Evolutionary conservation across 2,113 vertebrate genomes (phyloP).

Genomic region (Theristicus caerulescens): DNA sequence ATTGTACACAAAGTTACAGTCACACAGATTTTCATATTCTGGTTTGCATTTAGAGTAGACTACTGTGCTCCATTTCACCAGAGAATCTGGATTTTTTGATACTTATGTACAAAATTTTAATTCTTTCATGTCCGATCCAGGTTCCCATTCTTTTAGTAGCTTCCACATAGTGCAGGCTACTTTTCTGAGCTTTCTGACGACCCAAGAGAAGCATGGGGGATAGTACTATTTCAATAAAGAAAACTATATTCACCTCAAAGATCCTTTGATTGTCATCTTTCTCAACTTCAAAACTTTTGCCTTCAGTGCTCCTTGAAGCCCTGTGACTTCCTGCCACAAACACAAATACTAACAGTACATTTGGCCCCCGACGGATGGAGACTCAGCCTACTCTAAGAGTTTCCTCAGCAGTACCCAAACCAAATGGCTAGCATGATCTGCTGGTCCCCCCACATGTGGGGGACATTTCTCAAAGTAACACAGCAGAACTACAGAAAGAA

Average conservation of each 20-base stretch:
- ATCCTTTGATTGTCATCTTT: background rate
- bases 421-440: background rate
- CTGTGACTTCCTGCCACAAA: background rate
- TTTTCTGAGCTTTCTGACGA: background rate
- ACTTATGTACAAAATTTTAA: background rate
- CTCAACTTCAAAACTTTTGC: background rate
- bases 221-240: background rate
- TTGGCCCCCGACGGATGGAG: background rate
- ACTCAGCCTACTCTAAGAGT: background rate
- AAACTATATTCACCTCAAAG: background rate
- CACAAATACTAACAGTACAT: background rate
- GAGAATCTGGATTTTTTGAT: background rate
- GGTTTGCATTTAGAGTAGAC: background rate
- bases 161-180: background rate
- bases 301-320: background rate
- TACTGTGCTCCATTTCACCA: background rate
- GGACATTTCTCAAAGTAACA: background rate
- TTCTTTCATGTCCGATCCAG: background rate
- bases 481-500: conserved; percentile 42
- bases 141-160: background rate
- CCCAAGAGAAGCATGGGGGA: background rate
- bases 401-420: background rate
- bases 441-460: background rate
- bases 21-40: background rate
- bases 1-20: background rate